phyloP scores from a whole-genome alignment of 2,797 vertebrate genomes.

The Periparus ater region DNA sequence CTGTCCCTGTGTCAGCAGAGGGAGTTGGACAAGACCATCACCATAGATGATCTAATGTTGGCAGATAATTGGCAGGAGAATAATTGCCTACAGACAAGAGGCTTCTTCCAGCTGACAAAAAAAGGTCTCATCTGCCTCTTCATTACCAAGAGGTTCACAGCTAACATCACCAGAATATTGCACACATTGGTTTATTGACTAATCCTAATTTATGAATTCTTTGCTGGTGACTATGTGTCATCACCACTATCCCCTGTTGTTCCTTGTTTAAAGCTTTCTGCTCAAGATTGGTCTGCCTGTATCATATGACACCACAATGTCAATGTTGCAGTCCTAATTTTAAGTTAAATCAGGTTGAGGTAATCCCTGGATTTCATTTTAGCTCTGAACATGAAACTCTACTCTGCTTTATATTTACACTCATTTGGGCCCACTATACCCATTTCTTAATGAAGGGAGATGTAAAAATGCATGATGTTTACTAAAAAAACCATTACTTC shows the following conservation, averaged over 20 bases:
- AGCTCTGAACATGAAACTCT: background rate
- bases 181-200: background rate
- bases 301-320: background rate
- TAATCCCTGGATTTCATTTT: background rate
- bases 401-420: background rate
- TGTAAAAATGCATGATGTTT: background rate
- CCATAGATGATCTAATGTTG: background rate
- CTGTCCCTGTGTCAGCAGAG: background rate
- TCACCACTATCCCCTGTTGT: rapidly evolving
- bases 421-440: background rate
- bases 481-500: background rate
- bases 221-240: background rate
- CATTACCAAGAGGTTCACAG: rapidly evolving
- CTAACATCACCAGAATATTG: background rate
- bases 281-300: background rate
- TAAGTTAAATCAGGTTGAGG: background rate
- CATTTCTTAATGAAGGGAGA: background rate
- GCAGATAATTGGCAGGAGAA: too few species aligned
- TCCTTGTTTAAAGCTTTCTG: background rate
- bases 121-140: background rate
- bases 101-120: background rate
- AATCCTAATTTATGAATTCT: background rate
- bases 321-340: background rate
- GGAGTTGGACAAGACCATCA: background rate
- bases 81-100: background rate